Evolutionary conservation across 2,113 vertebrate species (phyloP), one percentile per base, ranked within the genome.

Genomic region (Callithrix jacchus): DNA sequence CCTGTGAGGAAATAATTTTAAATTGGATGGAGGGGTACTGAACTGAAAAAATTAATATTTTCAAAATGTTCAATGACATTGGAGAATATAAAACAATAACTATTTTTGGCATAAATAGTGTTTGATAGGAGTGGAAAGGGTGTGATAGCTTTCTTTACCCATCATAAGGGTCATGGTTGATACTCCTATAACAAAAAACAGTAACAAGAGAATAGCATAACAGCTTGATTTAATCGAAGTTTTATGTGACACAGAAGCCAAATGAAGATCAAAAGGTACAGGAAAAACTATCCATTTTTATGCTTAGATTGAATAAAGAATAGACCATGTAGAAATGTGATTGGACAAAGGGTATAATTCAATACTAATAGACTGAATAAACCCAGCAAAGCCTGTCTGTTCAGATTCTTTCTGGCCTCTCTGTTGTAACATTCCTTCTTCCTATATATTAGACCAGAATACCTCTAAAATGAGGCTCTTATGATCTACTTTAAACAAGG

Each of bases 1-100:
- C 18, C 16, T 37, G 70, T 83, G 76, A 97, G 42, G 87, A 98
- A 97, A 96, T 97, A 74, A 87, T 21, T 97, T 98, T 74, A 97
- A 93, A 97, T 71, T 2, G 0, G 80, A 94, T 97, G 27, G 80
- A 94, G 45, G 32, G 18, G 25, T 88, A 70, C 56, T 12, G 96
- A 97, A 61, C 21, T 91, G 37, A 17, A 87, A 91, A 91, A 73
- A 40, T 52, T 84, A 89, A 35, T 66, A 35, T 64, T 92, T 90
- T 96, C 5, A 92, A 96, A 97, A 89, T 27, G 95, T 42, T 91
- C 2, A 45, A 20, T 94, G 35, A 42, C 70, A 82, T 70, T 86
- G 49, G 76, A 70, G 64, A 96, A 90, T 89, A 85, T 37, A 95
- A 97, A 95, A 82, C 1, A 66, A 49, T 90, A 88, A 52, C 21